Evolutionary conservation across 2,888 invertebrate species (phyloP).

Genomic region (Periphyllus acericola): DNA sequence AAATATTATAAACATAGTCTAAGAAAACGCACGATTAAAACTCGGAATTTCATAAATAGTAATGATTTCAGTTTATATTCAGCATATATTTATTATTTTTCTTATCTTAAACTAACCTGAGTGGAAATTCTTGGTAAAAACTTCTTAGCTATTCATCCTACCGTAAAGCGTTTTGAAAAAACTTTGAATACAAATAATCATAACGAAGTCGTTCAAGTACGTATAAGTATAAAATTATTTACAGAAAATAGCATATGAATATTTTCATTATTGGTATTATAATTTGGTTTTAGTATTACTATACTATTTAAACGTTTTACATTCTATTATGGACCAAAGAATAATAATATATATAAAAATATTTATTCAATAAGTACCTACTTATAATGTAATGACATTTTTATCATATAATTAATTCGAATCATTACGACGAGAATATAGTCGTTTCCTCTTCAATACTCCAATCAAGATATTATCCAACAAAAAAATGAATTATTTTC

Average conservation of each 20-base stretch:
- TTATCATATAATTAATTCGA: too few species aligned
- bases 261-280: background rate
- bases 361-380: background rate
- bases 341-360: too few species aligned
- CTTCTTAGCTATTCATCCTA: constrained; percentile 11
- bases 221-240: background rate
- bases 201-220: constrained; percentile 11
- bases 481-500: too few species aligned
- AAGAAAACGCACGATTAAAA: background rate
- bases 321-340: too few species aligned
- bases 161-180: background rate
- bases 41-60: background rate
- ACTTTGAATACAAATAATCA: constrained; percentile 19
- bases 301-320: background rate
- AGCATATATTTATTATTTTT: background rate
- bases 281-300: background rate
- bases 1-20: background rate
- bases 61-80: constrained; percentile 24
- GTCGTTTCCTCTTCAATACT: too few species aligned
- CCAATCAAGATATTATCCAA: too few species aligned
- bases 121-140: constrained; percentile 7
- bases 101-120: constrained; percentile 6
- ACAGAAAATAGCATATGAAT: background rate
- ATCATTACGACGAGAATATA: too few species aligned
- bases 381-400: background rate